Evolutionary conservation across 2,888 invertebrate species (phyloP).

Genomic region (Incurvaria masculella): DNA sequence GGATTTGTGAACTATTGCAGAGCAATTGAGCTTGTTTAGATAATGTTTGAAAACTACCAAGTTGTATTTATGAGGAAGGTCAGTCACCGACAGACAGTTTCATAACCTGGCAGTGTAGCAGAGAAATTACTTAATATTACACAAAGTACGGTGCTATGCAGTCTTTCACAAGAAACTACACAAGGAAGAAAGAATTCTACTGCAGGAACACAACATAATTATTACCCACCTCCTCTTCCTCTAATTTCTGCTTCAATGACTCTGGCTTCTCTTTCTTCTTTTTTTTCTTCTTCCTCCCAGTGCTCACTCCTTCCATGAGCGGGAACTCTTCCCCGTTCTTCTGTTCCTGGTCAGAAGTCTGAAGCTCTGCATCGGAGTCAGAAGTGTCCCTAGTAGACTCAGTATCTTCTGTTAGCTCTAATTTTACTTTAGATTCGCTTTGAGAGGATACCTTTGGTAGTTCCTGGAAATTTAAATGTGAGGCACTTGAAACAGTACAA

Average conservation of each 20-base stretch:
- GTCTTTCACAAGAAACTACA: too few relatives aligned
- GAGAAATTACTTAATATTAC: neutral
- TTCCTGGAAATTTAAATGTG: too few relatives aligned
- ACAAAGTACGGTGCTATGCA: too few relatives aligned
- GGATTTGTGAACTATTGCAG: too few relatives aligned
- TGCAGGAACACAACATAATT: slow-evolving; percentile 1
- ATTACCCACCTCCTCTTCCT: slow-evolving; percentile 35
- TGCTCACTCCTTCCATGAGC: slow-evolving; percentile 40
- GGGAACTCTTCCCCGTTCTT: slow-evolving; percentile 28
- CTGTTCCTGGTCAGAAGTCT: slow-evolving; percentile 14
- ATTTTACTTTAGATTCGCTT: too few relatives aligned
- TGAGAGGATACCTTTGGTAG: too few relatives aligned
- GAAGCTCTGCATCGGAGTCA: neutral
- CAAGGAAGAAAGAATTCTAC: neutral
- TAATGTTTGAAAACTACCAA: too few relatives aligned
- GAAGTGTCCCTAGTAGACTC: too few relatives aligned
- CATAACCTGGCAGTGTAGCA: slow-evolving; percentile 1
- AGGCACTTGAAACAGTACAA: too few relatives aligned
- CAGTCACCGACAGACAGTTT: neutral
- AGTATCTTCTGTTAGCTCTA: too few relatives aligned
- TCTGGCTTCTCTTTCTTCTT: slow-evolving; percentile 39
- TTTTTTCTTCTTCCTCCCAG: slow-evolving; percentile 37
- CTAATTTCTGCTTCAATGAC: slow-evolving; percentile 48
- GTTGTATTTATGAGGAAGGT: too few relatives aligned
- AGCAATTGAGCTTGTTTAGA: too few relatives aligned